A percentile compares a stretch with the other conserved stretches of the same genome.
phyloP scores from a whole-genome alignment of 2,113 vertebrate genomes.

The Pituophis catenifer region DNA sequence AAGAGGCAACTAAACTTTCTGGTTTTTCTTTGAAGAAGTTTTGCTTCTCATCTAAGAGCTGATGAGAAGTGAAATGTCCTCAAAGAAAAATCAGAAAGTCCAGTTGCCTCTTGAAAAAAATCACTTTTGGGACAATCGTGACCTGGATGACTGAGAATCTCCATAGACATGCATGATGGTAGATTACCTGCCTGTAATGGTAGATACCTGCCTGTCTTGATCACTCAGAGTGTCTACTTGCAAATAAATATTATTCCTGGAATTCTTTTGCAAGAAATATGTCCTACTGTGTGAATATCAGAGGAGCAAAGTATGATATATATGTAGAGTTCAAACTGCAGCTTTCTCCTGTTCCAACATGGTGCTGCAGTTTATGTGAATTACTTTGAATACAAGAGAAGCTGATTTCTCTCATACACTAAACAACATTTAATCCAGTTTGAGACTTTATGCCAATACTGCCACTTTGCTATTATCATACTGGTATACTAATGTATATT shows the following conservation, averaged over 20 bases:
- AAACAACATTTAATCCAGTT: not conserved
- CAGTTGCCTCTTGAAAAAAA: too few relatives aligned
- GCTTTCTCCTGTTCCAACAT: not conserved
- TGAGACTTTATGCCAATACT: not conserved
- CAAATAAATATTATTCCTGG: not conserved
- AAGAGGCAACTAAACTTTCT: too few relatives aligned
- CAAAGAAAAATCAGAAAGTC: too few relatives aligned
- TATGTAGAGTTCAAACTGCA: not conserved
- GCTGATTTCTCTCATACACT: not conserved
- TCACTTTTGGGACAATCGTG: too few relatives aligned
- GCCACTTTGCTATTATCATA: not conserved
- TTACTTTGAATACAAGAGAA: not conserved
- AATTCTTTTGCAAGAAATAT: not conserved
- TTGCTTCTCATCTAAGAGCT: too few relatives aligned
- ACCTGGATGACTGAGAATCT: too few relatives aligned
- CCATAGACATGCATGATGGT: too few relatives aligned
- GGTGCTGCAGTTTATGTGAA: not conserved
- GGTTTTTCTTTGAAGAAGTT: too few relatives aligned
- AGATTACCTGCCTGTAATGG: not conserved
- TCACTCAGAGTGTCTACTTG: not conserved
- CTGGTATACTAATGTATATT: too few relatives aligned
- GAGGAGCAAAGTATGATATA: not conserved
- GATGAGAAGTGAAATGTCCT: too few relatives aligned
- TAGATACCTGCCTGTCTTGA: not conserved
- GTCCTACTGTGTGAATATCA: not conserved